phyloP scores from a whole-genome alignment of 2,113 vertebrate genomes.

The Dissostichus mawsoni region DNA sequence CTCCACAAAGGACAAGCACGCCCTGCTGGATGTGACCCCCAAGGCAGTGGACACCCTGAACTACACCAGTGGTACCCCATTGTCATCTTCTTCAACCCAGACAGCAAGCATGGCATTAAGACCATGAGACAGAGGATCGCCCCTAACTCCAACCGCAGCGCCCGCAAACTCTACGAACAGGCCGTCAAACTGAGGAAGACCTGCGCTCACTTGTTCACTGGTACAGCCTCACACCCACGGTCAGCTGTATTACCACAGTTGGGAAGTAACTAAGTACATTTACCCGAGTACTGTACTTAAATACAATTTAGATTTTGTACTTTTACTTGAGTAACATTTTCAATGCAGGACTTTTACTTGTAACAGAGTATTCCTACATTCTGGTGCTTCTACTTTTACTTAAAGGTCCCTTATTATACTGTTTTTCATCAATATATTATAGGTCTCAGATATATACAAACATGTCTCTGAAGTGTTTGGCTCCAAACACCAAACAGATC shows the following conservation, averaged over 20 bases:
- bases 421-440: too few species aligned
- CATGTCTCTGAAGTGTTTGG: too few species aligned
- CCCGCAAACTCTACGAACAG: slow-evolving; percentile 92
- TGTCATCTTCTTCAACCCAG: slow-evolving; percentile 93
- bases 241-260: neutral
- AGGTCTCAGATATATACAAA: too few species aligned
- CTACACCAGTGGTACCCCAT: slow-evolving; percentile 98
- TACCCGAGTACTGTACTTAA: too few species aligned
- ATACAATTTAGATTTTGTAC: too few species aligned
- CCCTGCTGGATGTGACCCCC: slow-evolving; percentile 92
- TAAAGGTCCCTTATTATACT: too few species aligned
- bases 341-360: too few species aligned
- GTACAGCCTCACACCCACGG: slow-evolving; percentile 58
- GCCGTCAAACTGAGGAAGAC: slow-evolving; percentile 92
- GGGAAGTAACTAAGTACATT: too few species aligned
- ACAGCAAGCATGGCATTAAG: slow-evolving; percentile 93
- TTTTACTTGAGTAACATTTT: too few species aligned
- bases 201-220: slow-evolving; percentile 91
- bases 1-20: slow-evolving; percentile 88
- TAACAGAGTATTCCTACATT: too few species aligned
- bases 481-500: too few species aligned
- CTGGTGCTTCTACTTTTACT: too few species aligned
- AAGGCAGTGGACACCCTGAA: slow-evolving; percentile 95
- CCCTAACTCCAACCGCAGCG: slow-evolving; percentile 91
- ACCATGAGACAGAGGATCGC: slow-evolving; percentile 90